Percentiles rank a stretch among this genome's conserved stretches.
Conservation (phyloP, 1,140 invertebrate genomes). For the Papilio aristodemus region DNA sequence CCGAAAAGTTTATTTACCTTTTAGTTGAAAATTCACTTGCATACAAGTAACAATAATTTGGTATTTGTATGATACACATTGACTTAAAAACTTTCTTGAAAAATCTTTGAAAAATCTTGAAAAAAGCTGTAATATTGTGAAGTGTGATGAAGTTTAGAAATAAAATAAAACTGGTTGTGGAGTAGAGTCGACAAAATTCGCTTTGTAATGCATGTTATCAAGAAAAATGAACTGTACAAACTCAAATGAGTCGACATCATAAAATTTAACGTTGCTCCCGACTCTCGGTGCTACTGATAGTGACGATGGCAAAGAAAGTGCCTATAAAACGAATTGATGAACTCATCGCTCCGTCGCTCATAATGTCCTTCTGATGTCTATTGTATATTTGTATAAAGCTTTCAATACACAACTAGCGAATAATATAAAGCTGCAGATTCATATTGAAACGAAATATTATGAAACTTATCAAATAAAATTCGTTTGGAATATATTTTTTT, state of each 20-base stretch:
- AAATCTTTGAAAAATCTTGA: too few relatives aligned
- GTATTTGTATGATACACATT: too few relatives aligned
- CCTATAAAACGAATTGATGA: conserved; percentile 72
- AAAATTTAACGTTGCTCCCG: conserved; percentile 67
- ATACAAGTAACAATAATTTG: too few relatives aligned
- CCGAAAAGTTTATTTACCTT: too few relatives aligned
- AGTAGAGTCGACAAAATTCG: conserved; percentile 36
- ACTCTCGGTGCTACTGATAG: conserved; percentile 54
- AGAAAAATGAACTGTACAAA: conserved; percentile 59
- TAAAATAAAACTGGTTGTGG: neutral
- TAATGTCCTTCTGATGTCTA: conserved; percentile 43
- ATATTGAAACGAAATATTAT: neutral
- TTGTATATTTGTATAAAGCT: conserved; percentile 29
- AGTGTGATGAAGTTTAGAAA: neutral
- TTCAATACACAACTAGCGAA: neutral
- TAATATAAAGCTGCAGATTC: neutral
- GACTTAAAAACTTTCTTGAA: too few relatives aligned
- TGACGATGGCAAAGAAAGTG: conserved; percentile 65
- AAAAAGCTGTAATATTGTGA: too few relatives aligned
- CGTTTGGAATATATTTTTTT: too few relatives aligned
- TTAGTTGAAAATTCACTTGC: too few relatives aligned
- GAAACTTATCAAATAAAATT: too few relatives aligned
- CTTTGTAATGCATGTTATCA: conserved; percentile 48
- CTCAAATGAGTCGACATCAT: conserved; percentile 67
- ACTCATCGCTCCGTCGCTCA: conserved; percentile 45